Evolutionary conservation across 2,113 vertebrate genomes (phyloP).

Genomic region (Tachuris rubrigastra): DNA sequence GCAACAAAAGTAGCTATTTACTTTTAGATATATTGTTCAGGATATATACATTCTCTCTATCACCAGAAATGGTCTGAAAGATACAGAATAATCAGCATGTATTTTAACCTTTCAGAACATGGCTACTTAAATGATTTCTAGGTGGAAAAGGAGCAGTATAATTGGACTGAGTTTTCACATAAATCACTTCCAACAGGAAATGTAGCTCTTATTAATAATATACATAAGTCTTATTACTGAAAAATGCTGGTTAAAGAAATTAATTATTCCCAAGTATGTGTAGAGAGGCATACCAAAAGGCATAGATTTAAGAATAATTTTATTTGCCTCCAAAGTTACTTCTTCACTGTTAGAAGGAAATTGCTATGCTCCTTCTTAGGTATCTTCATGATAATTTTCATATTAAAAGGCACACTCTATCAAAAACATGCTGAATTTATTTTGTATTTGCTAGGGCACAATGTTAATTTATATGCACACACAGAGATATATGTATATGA

Average conservation of each 20-base stretch:
- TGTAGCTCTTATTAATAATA: neutral
- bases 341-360: neutral
- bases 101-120: neutral
- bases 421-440: neutral
- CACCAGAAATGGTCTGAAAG: neutral
- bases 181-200: neutral
- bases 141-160: neutral
- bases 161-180: neutral
- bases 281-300: neutral
- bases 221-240: neutral
- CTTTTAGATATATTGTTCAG: neutral
- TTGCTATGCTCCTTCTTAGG: neutral
- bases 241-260: neutral
- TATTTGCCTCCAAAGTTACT: neutral
- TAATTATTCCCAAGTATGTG: neutral
- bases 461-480: neutral
- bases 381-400: neutral
- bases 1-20: neutral
- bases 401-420: neutral
- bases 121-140: neutral
- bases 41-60: neutral
- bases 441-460: neutral
- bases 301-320: neutral
- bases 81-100: neutral
- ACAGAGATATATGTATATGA: fast-evolving